Base-by-base conservation (phyloP, 1,140 invertebrate species). In the Drosophila lini region DNA sequence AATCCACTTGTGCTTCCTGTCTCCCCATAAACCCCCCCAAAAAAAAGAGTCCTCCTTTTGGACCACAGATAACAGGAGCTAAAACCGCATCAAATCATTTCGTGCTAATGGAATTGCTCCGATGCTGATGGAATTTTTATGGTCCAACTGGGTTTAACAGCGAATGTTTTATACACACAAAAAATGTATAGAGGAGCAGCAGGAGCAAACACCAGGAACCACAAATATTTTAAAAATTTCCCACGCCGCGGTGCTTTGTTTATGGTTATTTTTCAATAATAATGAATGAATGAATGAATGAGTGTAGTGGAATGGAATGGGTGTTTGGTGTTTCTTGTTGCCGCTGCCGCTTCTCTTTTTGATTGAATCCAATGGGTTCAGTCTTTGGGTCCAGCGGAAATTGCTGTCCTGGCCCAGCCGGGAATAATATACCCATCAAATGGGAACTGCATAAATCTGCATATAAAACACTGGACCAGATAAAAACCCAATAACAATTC, bases 71-170 rank as follows among this genome's bases (percentile, higher is more conserved):
- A 70, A 70, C 78, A 68, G 74, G 16, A 67, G 65, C 85, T 76
- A 86, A 78, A 81, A 69, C 71, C 80, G 79, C 82, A 77, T 83
- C 84, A 83, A 83, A 88, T 88, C 83, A 88, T 88, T 89, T 83
- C 77, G 76, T 78, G 80, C 83, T 88, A 88, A 88, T 88, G 83
- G 83, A 88, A 88, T 88, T 88, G 84, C 83, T 80, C 55, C 75
- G 74, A 74, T 80, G 83, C 79, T 88, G 84, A 89, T 89, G 77
- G 84, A 80, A 70, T 83, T 80, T 85, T 85, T 71, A 81, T 77
- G 74, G 55, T 48, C 48, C 47, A 77, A 68, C 61, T 52, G 71
- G 73, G 69, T 45, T 64, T 52, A 63, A 47, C 11, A 38, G n/a
- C n/a, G n/a, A 11, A 40, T 19, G 2, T 40, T 22, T 45, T 31